phyloP scores from a whole-genome alignment of 2,888 invertebrate species.

The Meteorus colon region DNA sequence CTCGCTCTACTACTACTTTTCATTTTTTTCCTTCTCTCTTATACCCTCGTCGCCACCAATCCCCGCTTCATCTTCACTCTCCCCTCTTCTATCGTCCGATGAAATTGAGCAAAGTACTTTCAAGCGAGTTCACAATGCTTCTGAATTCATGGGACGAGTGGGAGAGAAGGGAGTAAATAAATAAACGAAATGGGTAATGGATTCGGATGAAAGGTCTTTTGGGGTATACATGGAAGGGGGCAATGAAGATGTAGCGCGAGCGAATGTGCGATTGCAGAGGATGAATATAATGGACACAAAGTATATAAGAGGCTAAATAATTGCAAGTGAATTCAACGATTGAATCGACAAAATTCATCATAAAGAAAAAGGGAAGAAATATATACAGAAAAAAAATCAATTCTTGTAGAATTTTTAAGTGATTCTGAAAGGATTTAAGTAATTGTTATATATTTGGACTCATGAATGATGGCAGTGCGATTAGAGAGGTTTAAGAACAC shows the following conservation, averaged over 20 bases:
- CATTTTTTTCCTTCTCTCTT: constrained; percentile 14
- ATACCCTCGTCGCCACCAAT: constrained; percentile 32
- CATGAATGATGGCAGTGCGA: no score
- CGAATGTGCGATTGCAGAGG: constrained; percentile 1
- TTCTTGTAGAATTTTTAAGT: no score
- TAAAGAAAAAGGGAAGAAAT: constrained; percentile 34
- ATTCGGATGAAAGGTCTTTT: constrained; percentile 34
- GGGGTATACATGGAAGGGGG: not conserved
- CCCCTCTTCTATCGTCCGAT: constrained; percentile 40
- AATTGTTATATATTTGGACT: no score
- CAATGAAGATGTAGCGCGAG: constrained; percentile 27
- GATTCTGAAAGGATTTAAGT: no score
- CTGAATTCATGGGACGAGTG: constrained; percentile 49
- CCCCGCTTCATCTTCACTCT: not conserved
- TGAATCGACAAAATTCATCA: not conserved
- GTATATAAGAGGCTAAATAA: constrained; percentile 19
- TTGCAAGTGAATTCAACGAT: not conserved
- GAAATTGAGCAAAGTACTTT: constrained; percentile 61
- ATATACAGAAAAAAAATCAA: constrained; percentile 28
- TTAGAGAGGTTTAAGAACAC: no score
- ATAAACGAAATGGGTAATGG: constrained; percentile 38
- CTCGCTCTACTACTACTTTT: constrained; percentile 23
- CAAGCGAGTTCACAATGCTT: constrained; percentile 45
- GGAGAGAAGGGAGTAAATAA: constrained; percentile 36
- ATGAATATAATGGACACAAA: constrained; percentile 16